These are phyloP conservation scores for Rhimphoctona megacephalus DNA, from an alignment of 2,888 invertebrate species.

Conservation along the genomic window DNA sequence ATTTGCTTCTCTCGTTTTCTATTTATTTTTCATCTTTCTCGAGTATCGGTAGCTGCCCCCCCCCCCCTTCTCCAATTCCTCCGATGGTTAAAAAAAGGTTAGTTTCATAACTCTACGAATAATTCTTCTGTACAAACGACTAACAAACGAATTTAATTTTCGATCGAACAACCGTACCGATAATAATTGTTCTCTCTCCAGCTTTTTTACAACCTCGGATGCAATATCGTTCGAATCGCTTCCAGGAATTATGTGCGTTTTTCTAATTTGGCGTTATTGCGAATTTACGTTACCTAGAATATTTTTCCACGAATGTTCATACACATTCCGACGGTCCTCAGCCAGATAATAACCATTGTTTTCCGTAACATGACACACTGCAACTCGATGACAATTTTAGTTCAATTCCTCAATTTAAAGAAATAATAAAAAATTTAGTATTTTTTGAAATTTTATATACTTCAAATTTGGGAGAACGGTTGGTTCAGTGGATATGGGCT, in stretches of 20 bases:
- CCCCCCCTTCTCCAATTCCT: neutral
- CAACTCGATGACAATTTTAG: neutral
- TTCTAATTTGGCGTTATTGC: neutral
- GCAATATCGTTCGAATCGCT: no score
- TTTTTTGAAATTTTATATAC: no score
- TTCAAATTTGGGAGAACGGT: no score
- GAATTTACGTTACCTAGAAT: slow-evolving; percentile 28
- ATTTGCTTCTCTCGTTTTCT: neutral
- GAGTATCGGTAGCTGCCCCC: slow-evolving; percentile 6
- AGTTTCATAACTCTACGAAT: slow-evolving; percentile 43
- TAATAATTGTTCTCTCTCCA: slow-evolving; percentile 17
- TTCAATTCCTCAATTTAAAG: no score
- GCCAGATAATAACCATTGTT: no score
- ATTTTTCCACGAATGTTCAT: neutral
- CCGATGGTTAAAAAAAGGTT: slow-evolving; percentile 12
- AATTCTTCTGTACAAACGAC: slow-evolving; percentile 47
- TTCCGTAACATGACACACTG: neutral
- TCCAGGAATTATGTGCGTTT: slow-evolving; percentile 40
- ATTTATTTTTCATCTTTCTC: neutral
- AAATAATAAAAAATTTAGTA: no score
- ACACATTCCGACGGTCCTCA: no score
- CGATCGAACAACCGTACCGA: slow-evolving; percentile 34
- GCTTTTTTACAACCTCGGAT: no score
- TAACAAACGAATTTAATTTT: slow-evolving; percentile 70
- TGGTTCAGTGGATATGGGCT: no score